Evolutionary conservation across 2,113 vertebrate genomes (phyloP).

Genomic region (Rhinogobius similis): DNA sequence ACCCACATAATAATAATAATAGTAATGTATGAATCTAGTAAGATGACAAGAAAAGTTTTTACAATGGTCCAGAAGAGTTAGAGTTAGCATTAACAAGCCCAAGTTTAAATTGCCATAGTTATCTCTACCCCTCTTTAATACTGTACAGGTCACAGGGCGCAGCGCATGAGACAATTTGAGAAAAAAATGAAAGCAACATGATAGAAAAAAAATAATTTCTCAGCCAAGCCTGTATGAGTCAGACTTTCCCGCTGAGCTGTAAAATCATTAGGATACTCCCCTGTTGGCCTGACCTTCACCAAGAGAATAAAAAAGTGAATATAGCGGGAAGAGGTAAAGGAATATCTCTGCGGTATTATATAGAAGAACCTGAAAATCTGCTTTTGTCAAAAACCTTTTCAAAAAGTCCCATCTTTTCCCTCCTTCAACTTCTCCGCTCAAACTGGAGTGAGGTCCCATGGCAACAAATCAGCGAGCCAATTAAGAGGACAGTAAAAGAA

Average conservation of each 20-base stretch:
- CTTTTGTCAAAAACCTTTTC: slow-evolving; percentile 22
- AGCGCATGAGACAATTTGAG: not conserved
- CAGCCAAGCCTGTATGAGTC: slow-evolving; percentile 31
- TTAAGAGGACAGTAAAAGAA: slow-evolving; percentile 71
- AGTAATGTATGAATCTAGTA: not conserved
- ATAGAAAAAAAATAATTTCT: slow-evolving; percentile 34
- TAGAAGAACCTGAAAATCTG: slow-evolving; percentile 18
- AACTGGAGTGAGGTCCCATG: slow-evolving; percentile 39
- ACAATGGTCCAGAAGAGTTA: not conserved
- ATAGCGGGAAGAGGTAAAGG: not conserved
- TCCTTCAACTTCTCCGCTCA: slow-evolving; percentile 31
- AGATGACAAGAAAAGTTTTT: not conserved
- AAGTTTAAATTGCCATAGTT: not conserved
- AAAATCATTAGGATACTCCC: slow-evolving; percentile 66
- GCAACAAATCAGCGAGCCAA: slow-evolving; percentile 70
- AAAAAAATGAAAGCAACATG: slow-evolving; percentile 18
- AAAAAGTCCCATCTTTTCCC: slow-evolving; percentile 12
- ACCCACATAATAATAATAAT: too few species aligned
- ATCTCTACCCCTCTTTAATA: not conserved
- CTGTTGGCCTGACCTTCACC: slow-evolving; percentile 45
- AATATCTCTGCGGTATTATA: slow-evolving; percentile 9
- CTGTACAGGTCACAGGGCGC: not conserved
- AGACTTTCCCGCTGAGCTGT: slow-evolving; percentile 54
- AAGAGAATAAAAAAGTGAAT: slow-evolving; percentile 9
- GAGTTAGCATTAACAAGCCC: not conserved